Percentiles rank a stretch among this genome's conserved stretches.
Conservation (phyloP, 2,888 invertebrate species). For the Pseudococcus viburni region DNA sequence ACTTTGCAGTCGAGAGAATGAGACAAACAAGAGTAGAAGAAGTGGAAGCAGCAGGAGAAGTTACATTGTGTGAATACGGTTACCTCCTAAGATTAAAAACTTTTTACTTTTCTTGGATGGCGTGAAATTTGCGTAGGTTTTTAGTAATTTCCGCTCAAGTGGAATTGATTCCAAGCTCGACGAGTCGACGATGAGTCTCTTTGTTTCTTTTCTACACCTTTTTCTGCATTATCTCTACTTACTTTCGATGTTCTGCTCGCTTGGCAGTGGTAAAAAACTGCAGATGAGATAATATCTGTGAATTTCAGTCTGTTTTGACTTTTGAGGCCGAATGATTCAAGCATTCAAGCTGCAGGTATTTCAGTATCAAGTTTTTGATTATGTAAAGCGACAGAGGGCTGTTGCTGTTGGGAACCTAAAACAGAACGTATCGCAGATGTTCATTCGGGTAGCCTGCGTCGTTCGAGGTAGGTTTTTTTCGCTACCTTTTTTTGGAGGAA, state of each 20-base stretch:
- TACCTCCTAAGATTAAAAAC: not conserved
- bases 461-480: not conserved
- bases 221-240: not conserved
- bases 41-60: too few species aligned
- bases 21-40: too few species aligned
- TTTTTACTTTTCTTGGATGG: not conserved
- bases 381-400: not conserved
- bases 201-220: not conserved
- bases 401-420: not conserved
- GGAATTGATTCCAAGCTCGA: not conserved
- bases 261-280: not conserved
- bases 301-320: not conserved
- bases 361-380: not conserved
- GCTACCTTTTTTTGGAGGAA: constrained; percentile 31
- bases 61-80: not conserved
- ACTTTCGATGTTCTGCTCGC: not conserved
- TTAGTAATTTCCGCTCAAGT: not conserved
- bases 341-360: not conserved
- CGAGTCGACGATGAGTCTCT: not conserved
- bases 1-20: too few species aligned
- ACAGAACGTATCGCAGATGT: constrained; percentile 4
- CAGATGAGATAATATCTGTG: not conserved
- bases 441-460: not conserved
- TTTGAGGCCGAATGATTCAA: not conserved
- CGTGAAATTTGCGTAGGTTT: not conserved